Base-by-base conservation (phyloP, 2,888 invertebrate genomes). In the Pseudococcus longispinus region DNA sequence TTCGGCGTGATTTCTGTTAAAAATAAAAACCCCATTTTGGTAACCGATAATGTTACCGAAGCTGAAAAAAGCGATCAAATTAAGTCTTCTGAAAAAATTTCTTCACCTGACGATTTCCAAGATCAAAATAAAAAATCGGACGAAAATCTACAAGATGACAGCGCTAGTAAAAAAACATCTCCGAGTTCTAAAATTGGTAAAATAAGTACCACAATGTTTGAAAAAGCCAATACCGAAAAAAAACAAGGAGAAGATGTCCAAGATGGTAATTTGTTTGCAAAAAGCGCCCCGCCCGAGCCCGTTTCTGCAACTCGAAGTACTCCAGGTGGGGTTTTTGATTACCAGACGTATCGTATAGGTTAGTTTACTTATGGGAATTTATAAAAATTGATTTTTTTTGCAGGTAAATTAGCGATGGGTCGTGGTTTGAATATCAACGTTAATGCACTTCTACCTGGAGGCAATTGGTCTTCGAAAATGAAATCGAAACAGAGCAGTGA, bases 381-480 rank as follows among this genome's bases (percentile, higher is more conserved):
- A 83, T 6, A 46, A 32, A 44, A 23, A 20, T 3, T 15, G 18
- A 20, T 46, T 13, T 13, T 83, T 83, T 26, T 60, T 44, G 23
- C n/a, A 87, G 87, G 85, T 29, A 87, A 87, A 74, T 65, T 87
- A 15, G 82, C 85, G 5, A 13, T 70, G 13, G 29, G 51, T 80
- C 44, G 37, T 32, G 85, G 87, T 8, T 42, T 83, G 8, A 85
- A 87, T 83, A 85, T 87, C 26, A 87, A 85, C 65, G 83, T 87
- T 18, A 85, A 23, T 11, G 87, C 87, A n/a, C 70, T 87, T 20
- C 20, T 87, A 32, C 87, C 87, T 13, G 82, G 80, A 42, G 26
- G 80, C 18, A 87, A 87, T 18, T 65, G 85, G 44, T 82, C 80
- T 5, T 26, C 70, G 1, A 74, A 74, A 26, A 65, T 42, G 18